Evolutionary conservation across 2,797 vertebrate genomes (phyloP).

Genomic region (Melanogrammus aeglefinus): DNA sequence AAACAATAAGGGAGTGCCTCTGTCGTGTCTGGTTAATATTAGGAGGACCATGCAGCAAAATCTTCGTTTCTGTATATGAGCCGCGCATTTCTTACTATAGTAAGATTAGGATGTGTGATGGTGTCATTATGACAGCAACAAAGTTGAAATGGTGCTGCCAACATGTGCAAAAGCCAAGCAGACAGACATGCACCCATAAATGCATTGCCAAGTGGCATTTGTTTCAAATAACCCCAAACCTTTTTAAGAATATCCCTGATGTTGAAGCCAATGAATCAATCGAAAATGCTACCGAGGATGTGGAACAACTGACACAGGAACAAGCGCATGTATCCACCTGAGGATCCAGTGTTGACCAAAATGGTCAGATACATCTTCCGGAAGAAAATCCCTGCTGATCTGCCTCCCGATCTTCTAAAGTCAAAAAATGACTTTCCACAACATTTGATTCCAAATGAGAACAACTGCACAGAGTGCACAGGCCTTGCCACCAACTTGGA

Average conservation of each 20-base stretch:
- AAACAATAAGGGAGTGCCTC: not conserved
- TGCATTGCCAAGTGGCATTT: conserved; percentile 25
- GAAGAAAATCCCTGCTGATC: not conserved
- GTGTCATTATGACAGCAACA: conserved; percentile 17
- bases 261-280: not conserved
- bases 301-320: not conserved
- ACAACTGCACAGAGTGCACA: not conserved
- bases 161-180: conserved; percentile 18
- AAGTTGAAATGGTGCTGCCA: conserved; percentile 20
- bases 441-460: not conserved
- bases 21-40: not conserved
- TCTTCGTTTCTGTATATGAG: not conserved
- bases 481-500: not conserved
- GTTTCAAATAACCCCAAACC: conserved; percentile 1
- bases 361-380: not conserved
- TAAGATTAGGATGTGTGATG: conserved; percentile 17
- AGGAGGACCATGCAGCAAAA: conserved; percentile 16
- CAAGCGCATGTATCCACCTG: conserved; percentile 11
- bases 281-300: conserved; percentile 5
- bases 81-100: conserved; percentile 9
- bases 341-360: not conserved
- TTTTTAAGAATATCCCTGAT: not conserved
- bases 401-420: not conserved
- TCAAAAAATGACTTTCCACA: not conserved
- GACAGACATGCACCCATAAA: conserved; percentile 21